Evolutionary conservation across 2,888 invertebrate species (phyloP), one percentile per base, ranked within the genome.

Genomic region (Troides helena): DNA sequence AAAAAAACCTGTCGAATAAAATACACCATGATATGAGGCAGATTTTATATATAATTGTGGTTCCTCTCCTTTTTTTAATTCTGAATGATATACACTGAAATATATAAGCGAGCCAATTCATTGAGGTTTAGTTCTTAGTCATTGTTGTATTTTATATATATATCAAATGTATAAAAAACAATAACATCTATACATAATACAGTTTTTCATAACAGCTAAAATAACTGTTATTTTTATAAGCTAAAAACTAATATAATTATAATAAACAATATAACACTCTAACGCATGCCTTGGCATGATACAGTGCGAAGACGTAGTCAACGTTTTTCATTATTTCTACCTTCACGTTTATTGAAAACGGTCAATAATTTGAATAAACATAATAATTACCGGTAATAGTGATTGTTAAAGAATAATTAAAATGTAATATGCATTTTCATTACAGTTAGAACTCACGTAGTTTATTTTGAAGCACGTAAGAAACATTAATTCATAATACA

Each of bases 401-500:
- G 50, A 18, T 50, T 1, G 50, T 50, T 2, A 50, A 5, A 1
- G 14, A 23, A 23, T 18, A 57, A 21, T 5, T 57, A 23, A 18
- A 2, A 57, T 21, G 10, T 57, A 21, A 57, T n/a, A 60, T 60
- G 25, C 46, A 59, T 59, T 65, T 23, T 30, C 30, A 36, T 23
- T 62, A n/a, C 53, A 62, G 23, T 57, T 25, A n/a, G 62, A 67
- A 17, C 57, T 62, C 67, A 68, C 67, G 62, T 68, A 68, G 30
- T 21, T 12, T 58, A 56, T 68, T 68, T 58, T 23, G 23, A 43
- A 68, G 67, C 67, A 67, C 67, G 67, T 67, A 57, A 6, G 25
- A 23, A 30, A 43, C 57, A 62, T 67, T 58, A 67, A 58, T 62
- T 21, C n/a, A 17, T 62, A 57, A 57, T 43, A 62, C 62, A 21